A percentile compares a stretch with the other conserved stretches of the same genome.
Evolutionary conservation across 2,113 vertebrate genomes (phyloP).

Genomic region (Cyanoderma ruficeps): DNA sequence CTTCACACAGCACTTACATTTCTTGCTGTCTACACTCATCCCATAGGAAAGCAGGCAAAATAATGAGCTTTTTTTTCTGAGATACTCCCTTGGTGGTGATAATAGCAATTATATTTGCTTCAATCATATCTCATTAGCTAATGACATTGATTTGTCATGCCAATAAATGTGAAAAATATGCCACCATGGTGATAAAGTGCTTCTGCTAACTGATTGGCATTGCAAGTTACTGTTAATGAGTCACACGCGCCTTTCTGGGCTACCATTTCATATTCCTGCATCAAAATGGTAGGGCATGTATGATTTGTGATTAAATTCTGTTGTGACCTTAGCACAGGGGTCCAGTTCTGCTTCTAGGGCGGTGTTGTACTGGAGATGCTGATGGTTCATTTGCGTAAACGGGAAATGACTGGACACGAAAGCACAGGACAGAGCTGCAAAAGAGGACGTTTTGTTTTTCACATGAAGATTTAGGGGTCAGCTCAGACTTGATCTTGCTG

Average conservation of each 20-base stretch:
- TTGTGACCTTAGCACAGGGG: background rate
- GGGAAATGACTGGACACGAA: background rate
- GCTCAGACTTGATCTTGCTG: background rate
- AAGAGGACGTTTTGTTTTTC: background rate
- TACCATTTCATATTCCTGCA: background rate
- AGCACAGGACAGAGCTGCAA: background rate
- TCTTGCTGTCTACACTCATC: background rate
- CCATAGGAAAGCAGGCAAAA: background rate
- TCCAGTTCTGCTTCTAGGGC: background rate
- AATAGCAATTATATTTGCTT: conserved; percentile 10
- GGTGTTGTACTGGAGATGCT: background rate
- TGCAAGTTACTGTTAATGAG: background rate
- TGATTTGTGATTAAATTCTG: background rate
- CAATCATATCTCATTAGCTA: background rate
- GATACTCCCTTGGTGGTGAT: background rate
- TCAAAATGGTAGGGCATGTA: background rate
- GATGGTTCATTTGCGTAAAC: background rate
- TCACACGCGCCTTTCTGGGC: background rate
- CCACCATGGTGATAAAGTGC: background rate
- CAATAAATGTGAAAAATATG: background rate
- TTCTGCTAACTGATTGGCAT: background rate
- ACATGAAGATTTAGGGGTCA: background rate
- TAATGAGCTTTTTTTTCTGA: background rate
- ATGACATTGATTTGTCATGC: background rate
- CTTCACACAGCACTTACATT: background rate